Evolutionary conservation across 1,140 invertebrate genomes (phyloP), one percentile per base, ranked within the genome.

Genomic region (Andricus grossulariae): DNA sequence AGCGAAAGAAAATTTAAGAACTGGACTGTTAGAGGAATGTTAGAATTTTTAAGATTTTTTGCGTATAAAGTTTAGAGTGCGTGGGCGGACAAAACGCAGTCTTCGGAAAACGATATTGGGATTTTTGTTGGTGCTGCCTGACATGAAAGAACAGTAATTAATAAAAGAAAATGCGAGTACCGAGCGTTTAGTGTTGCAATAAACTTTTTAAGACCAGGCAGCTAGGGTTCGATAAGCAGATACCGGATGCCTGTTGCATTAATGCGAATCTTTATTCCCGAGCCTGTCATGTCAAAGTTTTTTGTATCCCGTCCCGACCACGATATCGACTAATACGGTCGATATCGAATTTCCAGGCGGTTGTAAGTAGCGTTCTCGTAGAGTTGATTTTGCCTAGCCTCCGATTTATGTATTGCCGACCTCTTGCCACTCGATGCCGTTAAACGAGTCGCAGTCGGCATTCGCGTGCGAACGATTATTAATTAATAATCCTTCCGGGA

Each of bases 341-440:
- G 60, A 66, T 66, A 66, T 66, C 60, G 60, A 66, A 66, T 66
- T 66, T 66, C 60, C 60, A 45, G 13, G 25, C 25, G 60, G 32
- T 66, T 66, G 60, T 66, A 66, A 66, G 60, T 66, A 66, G 57
- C 57, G 57, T 25, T 39, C 25, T 32, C 25, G 25, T 32, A 32
- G 25, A 32, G 25, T 32, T 32, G 15, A 21, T 21, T 32, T 66
- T 66, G 60, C 60, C 60, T 15, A 66, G 60, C 25, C 25, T 66
- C 39, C 60, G 60, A 66, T 66, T 66, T 66, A 66, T 66, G 60
- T 66, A 66, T 66, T 66, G 60, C 60, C 60, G 60, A 66, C 60
- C 60, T 66, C 60, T 66, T 66, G 60, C 60, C 60, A 66, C 60
- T 66, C 60, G 60, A 66, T 66, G 60, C 60, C 60, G 60, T 66